Evolutionary conservation across 2,888 invertebrate genomes (phyloP).

Genomic region (Druceiella hillmani): DNA sequence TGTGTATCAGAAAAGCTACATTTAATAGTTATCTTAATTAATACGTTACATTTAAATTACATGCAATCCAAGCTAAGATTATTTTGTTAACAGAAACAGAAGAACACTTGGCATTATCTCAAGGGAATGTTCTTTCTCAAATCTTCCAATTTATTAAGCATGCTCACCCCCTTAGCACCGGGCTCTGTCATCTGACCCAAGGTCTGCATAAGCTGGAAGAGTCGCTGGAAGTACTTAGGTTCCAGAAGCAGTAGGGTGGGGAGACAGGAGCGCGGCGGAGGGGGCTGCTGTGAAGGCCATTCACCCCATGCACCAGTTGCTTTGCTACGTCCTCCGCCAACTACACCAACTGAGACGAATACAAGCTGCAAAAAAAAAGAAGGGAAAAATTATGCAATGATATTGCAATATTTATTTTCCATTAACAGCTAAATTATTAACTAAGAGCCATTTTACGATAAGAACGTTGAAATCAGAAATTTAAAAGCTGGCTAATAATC

Average conservation of each 20-base stretch:
- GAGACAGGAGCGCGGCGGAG: conserved; percentile 78
- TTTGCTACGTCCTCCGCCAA: conserved; percentile 47
- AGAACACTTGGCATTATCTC: neutral
- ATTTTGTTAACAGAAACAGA: neutral
- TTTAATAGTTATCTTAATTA: too few relatives aligned
- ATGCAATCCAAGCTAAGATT: conserved; percentile 23
- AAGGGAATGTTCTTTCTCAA: neutral
- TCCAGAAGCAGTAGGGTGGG: conserved; percentile 81
- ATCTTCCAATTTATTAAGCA: conserved; percentile 1
- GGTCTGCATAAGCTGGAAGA: conserved; percentile 87
- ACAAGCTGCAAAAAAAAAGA: conserved; percentile 61
- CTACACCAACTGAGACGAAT: conserved; percentile 84
- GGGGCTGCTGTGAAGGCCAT: conserved; percentile 80
- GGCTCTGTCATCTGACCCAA: conserved; percentile 81
- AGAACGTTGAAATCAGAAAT: too few relatives aligned
- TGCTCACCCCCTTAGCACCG: conserved; percentile 60
- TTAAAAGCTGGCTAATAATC: too few relatives aligned
- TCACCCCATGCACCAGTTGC: conserved; percentile 64
- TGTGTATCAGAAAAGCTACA: too few relatives aligned
- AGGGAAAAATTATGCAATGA: too few relatives aligned
- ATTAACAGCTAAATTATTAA: too few relatives aligned
- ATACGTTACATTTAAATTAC: conserved; percentile 8
- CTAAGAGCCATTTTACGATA: too few relatives aligned
- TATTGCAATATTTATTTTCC: too few relatives aligned
- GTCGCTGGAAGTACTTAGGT: conserved; percentile 84